These are phyloP conservation scores for Nomada lathburiana DNA, from an alignment of 2,888 invertebrate genomes.

Conservation along the genomic window DNA sequence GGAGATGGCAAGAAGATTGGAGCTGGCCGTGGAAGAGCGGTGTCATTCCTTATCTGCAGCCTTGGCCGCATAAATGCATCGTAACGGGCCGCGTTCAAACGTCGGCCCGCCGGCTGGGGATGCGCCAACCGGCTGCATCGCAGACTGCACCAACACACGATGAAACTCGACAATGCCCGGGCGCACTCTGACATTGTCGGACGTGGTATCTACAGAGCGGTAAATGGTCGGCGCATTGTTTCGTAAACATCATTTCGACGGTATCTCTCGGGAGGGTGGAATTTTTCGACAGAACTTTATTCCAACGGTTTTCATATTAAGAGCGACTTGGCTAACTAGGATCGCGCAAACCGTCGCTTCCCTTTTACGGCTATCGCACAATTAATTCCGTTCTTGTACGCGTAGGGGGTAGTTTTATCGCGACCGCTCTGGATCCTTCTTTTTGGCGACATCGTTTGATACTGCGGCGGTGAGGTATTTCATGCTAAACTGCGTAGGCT, in stretches of 20 bases:
- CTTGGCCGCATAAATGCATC: constrained; percentile 78
- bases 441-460: not conserved
- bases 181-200: constrained; percentile 11
- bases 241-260: constrained; percentile 79
- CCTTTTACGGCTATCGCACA: constrained; percentile 21
- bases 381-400: constrained; percentile 17
- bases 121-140: constrained; percentile 35
- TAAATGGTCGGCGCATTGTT: constrained; percentile 70
- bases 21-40: constrained; percentile 65
- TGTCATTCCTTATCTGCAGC: constrained; percentile 79
- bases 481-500: not conserved
- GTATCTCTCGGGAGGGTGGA: constrained; percentile 62
- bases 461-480: not conserved
- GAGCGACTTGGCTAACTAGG: constrained; percentile 81
- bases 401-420: constrained; percentile 19
- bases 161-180: not conserved
- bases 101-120: constrained; percentile 49
- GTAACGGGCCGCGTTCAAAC: constrained; percentile 71
- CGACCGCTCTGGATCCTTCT: not conserved
- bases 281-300: constrained; percentile 72
- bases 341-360: constrained; percentile 71
- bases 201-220: constrained; percentile 7
- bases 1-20: constrained; percentile 76
- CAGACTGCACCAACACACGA: not conserved
- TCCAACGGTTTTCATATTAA: constrained; percentile 82